Conservation (phyloP, 2,797 vertebrate genomes). For the Anableps anableps region DNA sequence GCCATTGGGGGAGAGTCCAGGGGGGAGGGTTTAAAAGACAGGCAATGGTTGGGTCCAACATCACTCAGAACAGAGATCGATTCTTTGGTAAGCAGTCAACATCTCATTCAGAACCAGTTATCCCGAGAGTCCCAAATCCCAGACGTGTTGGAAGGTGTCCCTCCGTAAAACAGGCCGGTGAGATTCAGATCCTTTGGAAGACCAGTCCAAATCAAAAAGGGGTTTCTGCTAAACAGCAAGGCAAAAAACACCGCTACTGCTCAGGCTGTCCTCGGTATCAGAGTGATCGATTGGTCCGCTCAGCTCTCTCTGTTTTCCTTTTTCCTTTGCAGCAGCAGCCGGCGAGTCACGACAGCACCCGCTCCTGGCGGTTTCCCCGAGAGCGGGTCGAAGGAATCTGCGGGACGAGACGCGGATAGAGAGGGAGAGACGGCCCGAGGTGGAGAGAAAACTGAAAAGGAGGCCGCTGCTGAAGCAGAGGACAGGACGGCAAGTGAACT, state of each 20-base stretch:
- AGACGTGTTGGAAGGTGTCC: slow-evolving; percentile 1
- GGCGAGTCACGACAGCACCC: slow-evolving; percentile 67
- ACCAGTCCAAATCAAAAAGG: slow-evolving; percentile 29
- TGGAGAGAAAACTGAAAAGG: slow-evolving; percentile 48
- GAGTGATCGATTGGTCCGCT: slow-evolving; percentile 58
- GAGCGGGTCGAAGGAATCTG: slow-evolving; percentile 45
- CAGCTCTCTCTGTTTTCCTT: slow-evolving; percentile 20
- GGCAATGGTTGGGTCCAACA: slow-evolving; percentile 84
- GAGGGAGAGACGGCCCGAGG: slow-evolving; percentile 33
- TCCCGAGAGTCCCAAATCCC: slow-evolving; percentile 33
- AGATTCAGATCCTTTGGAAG: slow-evolving; percentile 31
- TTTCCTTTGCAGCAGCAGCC: slow-evolving; percentile 61
- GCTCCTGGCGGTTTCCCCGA: slow-evolving; percentile 36
- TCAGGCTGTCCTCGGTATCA: slow-evolving; percentile 31
- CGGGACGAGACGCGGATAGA: slow-evolving; percentile 37
- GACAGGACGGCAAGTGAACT: slow-evolving; percentile 65
- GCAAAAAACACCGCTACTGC: slow-evolving; percentile 21
- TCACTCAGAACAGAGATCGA: slow-evolving; percentile 57
- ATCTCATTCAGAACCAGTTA: slow-evolving; percentile 27
- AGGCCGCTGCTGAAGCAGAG: slow-evolving; percentile 53
- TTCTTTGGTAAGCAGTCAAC: slow-evolving; percentile 63
- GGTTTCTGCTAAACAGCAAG: slow-evolving; percentile 21
- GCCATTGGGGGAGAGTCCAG: slow-evolving; percentile 75
- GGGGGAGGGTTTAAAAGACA: slow-evolving; percentile 77
- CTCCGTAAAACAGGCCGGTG: slow-evolving; percentile 24